Base-by-base conservation (phyloP, 2,888 invertebrate species). In the Piscicola geometra region DNA sequence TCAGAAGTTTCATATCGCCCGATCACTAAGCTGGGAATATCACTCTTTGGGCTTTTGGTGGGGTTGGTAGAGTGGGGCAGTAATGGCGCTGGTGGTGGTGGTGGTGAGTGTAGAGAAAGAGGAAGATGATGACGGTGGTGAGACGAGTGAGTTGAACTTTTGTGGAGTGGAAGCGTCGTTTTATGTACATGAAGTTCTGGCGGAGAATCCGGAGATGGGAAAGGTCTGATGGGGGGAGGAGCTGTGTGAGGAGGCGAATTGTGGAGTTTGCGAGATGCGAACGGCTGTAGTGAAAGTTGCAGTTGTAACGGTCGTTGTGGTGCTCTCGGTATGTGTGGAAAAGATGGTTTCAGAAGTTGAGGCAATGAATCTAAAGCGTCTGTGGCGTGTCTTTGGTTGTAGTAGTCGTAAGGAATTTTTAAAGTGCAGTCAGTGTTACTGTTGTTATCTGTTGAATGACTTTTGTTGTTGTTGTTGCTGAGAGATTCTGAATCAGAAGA, bases 1-100 rank as follows among this genome's bases (percentile, higher is more conserved):
- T 93, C 93, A 69, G 90, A 89, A 81, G 88, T 84, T 80, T 84
- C 85, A 81, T 86, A 85, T 80, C 85, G 1, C 90, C 90, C 78
- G 89, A 81, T 78, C 50, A 78, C 76, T 25, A 72, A 69, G 1
- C 75, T 70, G 1, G 52, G 21, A 9, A 33, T 56, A 9, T 76
- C 67, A 78, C 80, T 71, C 79, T 80, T 71, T 78, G 76, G 75
- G 77, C 78, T 75, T 80, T 79, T 73, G 79, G 76, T 69, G 78
- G 80, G 36, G 79, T 80, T 30, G 77, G 68, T 9, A 28, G 33
- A 35, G 68, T 35, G 68, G 68, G n/a, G n/a, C n/a, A n/a, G n/a
- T n/a, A 32, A 18, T 18, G 68, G 18, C 32, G 68, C 68, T 12
- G 68, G 9, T 3, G 64, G 21, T 64, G 64, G 64, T 12, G 68